Evolutionary conservation across 2,888 invertebrate genomes (phyloP).

Genomic region (Agrochola lychnidis): DNA sequence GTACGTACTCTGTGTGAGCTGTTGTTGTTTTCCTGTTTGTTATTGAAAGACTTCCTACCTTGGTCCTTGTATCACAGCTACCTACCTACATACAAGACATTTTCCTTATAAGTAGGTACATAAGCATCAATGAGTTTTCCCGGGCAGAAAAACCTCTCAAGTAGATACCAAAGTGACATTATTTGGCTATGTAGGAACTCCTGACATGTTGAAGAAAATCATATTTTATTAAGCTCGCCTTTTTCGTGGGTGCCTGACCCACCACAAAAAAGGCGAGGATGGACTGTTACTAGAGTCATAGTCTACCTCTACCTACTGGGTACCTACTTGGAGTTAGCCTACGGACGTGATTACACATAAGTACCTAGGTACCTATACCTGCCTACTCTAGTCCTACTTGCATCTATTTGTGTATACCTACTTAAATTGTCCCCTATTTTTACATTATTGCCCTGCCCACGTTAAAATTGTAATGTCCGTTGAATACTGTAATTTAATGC

Average conservation of each 20-base stretch:
- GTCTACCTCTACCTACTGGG: no score
- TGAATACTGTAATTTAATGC: constrained; percentile 73
- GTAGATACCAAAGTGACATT: background rate
- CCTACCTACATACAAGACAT: background rate
- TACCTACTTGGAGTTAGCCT: background rate
- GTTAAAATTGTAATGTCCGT: constrained; percentile 65
- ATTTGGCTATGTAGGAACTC: background rate
- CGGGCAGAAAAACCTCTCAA: background rate
- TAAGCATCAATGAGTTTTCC: background rate
- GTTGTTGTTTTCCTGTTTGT: constrained; percentile 14
- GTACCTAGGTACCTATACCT: background rate
- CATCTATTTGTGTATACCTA: background rate
- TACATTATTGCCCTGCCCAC: constrained; percentile 8
- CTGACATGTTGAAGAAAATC: background rate
- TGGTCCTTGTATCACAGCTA: background rate
- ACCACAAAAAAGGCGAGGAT: background rate
- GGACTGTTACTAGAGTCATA: background rate
- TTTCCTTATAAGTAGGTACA: background rate
- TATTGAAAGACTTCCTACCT: background rate
- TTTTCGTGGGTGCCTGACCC: no score
- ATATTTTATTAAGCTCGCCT: background rate
- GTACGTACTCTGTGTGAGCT: background rate
- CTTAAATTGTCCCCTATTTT: constrained; percentile 14
- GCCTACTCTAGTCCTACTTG: background rate
- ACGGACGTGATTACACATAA: background rate